Evolutionary conservation across 2,888 invertebrate genomes (phyloP).

Genomic region (Patella pellucida): DNA sequence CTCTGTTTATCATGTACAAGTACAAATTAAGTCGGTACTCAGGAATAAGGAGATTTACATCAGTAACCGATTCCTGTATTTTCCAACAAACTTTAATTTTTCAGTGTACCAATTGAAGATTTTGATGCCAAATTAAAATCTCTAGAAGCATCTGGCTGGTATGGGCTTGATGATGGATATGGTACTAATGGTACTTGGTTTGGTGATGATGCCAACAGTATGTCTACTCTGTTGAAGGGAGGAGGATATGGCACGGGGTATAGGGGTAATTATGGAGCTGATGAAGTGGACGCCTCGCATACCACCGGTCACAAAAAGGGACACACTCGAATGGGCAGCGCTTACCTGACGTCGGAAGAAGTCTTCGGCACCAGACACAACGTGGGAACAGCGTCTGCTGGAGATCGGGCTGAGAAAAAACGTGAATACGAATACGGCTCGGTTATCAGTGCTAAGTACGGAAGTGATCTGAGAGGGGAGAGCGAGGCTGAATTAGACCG

Average conservation of each 20-base stretch:
- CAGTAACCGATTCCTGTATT: not conserved
- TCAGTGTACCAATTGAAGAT: not conserved
- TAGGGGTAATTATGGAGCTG: not conserved
- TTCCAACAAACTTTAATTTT: not conserved
- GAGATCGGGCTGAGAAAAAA: conserved; percentile 3
- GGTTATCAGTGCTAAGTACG: conserved; percentile 6
- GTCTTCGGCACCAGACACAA: not conserved
- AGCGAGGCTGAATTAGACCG: not conserved
- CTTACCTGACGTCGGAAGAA: not conserved
- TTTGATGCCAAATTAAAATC: not conserved
- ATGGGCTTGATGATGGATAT: not conserved
- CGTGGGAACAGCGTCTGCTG: not conserved
- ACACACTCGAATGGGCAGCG: not conserved
- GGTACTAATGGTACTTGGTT: not conserved
- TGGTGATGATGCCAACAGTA: conserved; percentile 8
- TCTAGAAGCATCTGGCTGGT: not conserved
- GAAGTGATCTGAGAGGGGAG: not conserved
- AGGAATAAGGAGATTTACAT: no score
- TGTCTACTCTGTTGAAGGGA: not conserved
- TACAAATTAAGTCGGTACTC: no score
- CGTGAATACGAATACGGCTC: conserved; percentile 3
- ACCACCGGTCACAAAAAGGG: not conserved
- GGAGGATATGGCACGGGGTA: not conserved
- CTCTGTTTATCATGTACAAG: no score
- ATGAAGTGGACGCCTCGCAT: not conserved